Evolutionary conservation across 1,140 invertebrate genomes (phyloP).

Genomic region (Drosophila ficusphila): DNA sequence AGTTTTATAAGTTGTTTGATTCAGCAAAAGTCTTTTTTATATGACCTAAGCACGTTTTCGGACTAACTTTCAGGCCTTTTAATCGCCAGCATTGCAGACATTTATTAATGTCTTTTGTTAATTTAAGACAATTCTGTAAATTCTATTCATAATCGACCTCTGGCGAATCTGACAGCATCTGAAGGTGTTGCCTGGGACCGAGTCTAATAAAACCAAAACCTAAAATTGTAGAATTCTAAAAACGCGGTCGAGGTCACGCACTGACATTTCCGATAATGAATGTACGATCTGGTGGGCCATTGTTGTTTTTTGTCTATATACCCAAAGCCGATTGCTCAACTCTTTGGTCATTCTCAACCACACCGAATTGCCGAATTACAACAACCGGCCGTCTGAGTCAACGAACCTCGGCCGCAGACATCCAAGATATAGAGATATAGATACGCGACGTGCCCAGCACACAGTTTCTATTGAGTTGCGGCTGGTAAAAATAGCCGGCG

Average conservation of each 20-base stretch:
- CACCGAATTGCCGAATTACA: conserved; percentile 20
- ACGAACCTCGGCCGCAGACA: conserved; percentile 63
- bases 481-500: conserved; percentile 63
- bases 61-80: conserved; percentile 3
- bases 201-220: conserved; percentile 35
- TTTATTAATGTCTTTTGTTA: conserved; percentile 27
- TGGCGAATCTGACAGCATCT: conserved; percentile 33
- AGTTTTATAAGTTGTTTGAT: too few relatives aligned
- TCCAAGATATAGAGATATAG: conserved; percentile 47
- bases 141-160: conserved; percentile 21
- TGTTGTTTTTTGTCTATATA: conserved; percentile 27
- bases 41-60: not conserved
- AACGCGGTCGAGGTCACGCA: conserved; percentile 79
- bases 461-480: conserved; percentile 22
- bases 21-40: not conserved
- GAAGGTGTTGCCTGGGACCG: conserved; percentile 46
- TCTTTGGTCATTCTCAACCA: conserved; percentile 38
- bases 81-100: conserved; percentile 17
- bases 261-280: conserved; percentile 76
- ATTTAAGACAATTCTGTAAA: conserved; percentile 19
- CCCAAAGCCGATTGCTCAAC: conserved; percentile 61
- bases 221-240: conserved; percentile 56
- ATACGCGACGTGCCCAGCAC: conserved; percentile 62
- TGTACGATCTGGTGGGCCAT: conserved; percentile 36
- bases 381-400: conserved; percentile 54